Conservation (phyloP, 2,797 vertebrate genomes). For the Cheirogaleus major region DNA sequence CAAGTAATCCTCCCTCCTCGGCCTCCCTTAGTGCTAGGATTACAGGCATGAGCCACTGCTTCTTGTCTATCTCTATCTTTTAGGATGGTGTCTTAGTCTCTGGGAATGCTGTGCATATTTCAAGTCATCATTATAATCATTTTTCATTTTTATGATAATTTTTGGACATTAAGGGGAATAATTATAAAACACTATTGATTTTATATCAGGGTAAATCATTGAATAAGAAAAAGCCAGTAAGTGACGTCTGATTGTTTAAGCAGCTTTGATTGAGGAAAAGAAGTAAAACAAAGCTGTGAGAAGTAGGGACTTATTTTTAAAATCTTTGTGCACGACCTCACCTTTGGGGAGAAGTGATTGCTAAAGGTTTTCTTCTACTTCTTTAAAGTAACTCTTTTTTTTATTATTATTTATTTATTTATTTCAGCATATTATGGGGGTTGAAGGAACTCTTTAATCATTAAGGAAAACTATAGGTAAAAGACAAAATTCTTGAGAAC, state of each 20-base stretch:
- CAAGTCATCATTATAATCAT: not conserved
- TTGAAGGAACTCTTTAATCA: slow-evolving; percentile 43
- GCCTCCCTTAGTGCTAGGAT: too few species aligned
- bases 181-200: slow-evolving; percentile 18
- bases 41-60: too few species aligned
- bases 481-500: slow-evolving; percentile 34
- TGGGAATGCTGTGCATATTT: slow-evolving; percentile 17
- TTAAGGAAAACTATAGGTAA: slow-evolving; percentile 31
- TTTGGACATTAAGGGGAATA: slow-evolving; percentile 34
- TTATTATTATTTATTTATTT: too few species aligned
- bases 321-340: not conserved
- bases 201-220: slow-evolving; percentile 16
- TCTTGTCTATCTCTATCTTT: not conserved
- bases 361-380: slow-evolving; percentile 29
- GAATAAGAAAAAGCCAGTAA: not conserved
- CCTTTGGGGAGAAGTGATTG: not conserved
- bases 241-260: slow-evolving; percentile 35
- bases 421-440: too few species aligned
- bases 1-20: too few species aligned
- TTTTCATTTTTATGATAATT: slow-evolving; percentile 54
- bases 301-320: slow-evolving; percentile 37
- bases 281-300: slow-evolving; percentile 17
- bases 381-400: slow-evolving; percentile 33
- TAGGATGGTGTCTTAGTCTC: not conserved
- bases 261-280: slow-evolving; percentile 25